Evolutionary conservation across 2,113 vertebrate species (phyloP).

Genomic region (Brienomyrus brachyistius): DNA sequence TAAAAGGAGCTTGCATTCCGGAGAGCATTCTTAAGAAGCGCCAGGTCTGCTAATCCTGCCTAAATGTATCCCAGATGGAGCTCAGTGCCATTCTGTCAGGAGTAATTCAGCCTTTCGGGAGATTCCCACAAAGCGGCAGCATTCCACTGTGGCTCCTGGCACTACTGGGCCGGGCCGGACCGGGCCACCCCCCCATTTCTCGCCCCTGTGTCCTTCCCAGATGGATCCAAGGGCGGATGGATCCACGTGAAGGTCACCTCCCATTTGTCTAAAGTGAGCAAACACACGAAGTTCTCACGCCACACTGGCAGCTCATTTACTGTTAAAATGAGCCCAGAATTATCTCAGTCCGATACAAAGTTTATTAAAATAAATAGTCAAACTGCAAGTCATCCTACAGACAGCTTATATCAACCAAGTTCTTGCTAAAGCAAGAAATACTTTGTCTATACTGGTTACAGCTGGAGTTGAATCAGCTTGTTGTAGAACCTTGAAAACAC

Average conservation of each 20-base stretch:
- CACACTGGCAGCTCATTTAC: neutral
- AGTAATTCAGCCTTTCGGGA: constrained; percentile 54
- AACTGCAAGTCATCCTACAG: neutral
- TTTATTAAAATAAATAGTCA: neutral
- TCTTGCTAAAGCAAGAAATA: neutral
- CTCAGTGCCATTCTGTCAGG: constrained; percentile 54
- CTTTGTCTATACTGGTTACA: neutral
- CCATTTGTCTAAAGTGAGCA: neutral
- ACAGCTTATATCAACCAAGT: neutral
- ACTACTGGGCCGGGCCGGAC: constrained; percentile 25
- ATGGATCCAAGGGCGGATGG: neutral
- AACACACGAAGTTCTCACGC: neutral
- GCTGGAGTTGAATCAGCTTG: neutral
- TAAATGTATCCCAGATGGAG: constrained; percentile 52
- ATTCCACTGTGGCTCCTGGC: constrained; percentile 49
- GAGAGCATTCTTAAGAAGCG: constrained; percentile 34
- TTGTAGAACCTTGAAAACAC: constrained; percentile 1
- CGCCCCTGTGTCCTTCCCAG: neutral
- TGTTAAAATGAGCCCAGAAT: neutral
- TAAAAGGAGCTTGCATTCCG: constrained; percentile 29
- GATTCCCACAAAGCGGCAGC: constrained; percentile 47
- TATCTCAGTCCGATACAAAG: neutral
- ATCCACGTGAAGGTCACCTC: neutral
- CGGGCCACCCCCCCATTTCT: neutral
- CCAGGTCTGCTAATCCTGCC: constrained; percentile 45